Base-by-base conservation (phyloP, 2,113 vertebrate genomes). In the Conger conger region DNA sequence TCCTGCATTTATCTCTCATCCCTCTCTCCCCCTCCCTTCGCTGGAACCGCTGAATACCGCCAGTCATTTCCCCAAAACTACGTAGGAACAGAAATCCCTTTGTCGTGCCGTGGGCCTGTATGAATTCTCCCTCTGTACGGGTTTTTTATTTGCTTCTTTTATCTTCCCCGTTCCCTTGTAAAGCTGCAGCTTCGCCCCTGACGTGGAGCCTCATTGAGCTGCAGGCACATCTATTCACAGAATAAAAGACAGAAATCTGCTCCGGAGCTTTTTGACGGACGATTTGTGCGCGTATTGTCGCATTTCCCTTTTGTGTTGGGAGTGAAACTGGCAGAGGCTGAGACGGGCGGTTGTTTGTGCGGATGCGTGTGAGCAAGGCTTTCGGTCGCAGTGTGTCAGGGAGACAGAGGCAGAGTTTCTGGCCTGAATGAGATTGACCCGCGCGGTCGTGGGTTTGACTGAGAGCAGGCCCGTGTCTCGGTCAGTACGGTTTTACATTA, bases 1-100 rank as follows among this genome's bases (percentile, higher is more conserved):
- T 13, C 60, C 18, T 42, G 79, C 38, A 38, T 73, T 11, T 73
- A 80, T 83, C 78, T 84, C 2, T 86, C 76, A 80, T 50, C 11
- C 7, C 68, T 81, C 86, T 83, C 90, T 2, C 37, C n/a, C 87
- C 36, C 33, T 77, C 50, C 83, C 68, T 84, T 81, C 83, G 15
- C 87, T 88, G 89, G 84, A 86, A 86, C 80, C 92, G 86, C 68
- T 92, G 81, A 91, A 91, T 87, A 86, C 81, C 80, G 89, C 86
- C 89, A 87, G 87, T 91, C 89, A 87, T 86, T 90, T 89, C 85
- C 88, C 87, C 89, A 86, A 82, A 89, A 87, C 86, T 91, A 91
- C 90, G 90, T 87, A 90, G 90, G 88, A 92, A 88, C 91, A 90
- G n/a, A 89, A 89, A 87, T 88, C 45, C 81, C 89, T 92, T 92